Percentiles rank a stretch among this genome's conserved stretches.
These are phyloP conservation scores for Scopus umbretta DNA, from an alignment of 2,113 vertebrate genomes.

Conservation along the genomic window DNA sequence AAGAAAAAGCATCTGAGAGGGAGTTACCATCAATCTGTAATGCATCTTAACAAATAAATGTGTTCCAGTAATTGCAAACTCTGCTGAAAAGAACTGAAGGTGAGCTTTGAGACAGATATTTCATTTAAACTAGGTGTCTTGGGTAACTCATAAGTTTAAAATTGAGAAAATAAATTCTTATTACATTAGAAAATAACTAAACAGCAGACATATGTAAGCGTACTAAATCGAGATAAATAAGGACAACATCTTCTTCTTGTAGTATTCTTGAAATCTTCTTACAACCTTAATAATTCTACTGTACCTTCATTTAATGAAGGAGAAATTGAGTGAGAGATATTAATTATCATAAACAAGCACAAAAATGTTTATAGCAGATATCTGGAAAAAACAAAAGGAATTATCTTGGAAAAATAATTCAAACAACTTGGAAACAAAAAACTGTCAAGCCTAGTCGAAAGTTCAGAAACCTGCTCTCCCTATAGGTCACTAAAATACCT, in stretches of 20 bases:
- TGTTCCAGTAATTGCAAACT: neutral
- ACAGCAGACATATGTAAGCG: neutral
- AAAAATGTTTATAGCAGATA: neutral
- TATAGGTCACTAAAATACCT: neutral
- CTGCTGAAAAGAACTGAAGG: neutral
- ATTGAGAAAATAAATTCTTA: conserved; percentile 28
- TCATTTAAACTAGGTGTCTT: conserved; percentile 26
- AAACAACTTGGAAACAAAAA: conserved; percentile 34
- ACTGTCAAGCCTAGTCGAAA: conserved; percentile 37
- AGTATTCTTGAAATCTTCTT: neutral
- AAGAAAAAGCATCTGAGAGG: neutral
- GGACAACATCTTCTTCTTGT: neutral
- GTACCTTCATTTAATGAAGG: neutral
- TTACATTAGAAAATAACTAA: conserved; percentile 26
- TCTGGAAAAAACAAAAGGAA: conserved; percentile 26
- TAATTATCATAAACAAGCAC: conserved; percentile 51
- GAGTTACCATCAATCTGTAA: neutral
- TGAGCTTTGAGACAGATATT: conserved; percentile 26
- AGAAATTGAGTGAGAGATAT: conserved; percentile 8
- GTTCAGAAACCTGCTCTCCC: neutral
- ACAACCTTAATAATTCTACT: neutral
- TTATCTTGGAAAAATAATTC: conserved; percentile 3
- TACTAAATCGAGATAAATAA: conserved; percentile 32
- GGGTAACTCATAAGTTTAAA: conserved; percentile 10
- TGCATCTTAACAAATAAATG: neutral